phyloP scores from a whole-genome alignment of 2,888 invertebrate species.

The Celastrina argiolus region DNA sequence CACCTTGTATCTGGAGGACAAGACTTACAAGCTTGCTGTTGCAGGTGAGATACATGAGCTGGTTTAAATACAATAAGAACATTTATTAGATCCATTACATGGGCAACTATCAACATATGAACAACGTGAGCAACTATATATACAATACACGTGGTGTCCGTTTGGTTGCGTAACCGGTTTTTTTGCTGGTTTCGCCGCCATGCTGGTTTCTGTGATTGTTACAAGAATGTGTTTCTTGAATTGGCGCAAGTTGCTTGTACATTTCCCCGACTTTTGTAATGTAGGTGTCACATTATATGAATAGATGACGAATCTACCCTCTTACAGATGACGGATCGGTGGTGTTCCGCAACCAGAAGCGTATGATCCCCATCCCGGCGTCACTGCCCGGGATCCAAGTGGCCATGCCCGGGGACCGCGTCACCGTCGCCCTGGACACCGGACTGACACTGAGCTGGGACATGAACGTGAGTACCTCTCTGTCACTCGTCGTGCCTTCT shows the following conservation, averaged over 20 bases:
- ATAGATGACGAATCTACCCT: not conserved
- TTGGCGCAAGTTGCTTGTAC: no score
- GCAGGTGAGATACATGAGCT: conserved; percentile 44
- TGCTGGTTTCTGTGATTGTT: no score
- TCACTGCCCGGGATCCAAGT: conserved; percentile 85
- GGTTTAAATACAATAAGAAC: no score
- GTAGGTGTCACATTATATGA: not conserved
- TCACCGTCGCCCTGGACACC: conserved; percentile 82
- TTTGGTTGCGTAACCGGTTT: no score
- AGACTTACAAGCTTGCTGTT: conserved; percentile 77
- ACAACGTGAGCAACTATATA: no score
- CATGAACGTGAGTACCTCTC: conserved; percentile 70
- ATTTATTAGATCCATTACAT: no score
- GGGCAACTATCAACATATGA: no score
- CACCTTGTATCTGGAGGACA: conserved; percentile 83
- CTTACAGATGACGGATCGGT: conserved; percentile 74
- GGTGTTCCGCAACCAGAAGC: conserved; percentile 71
- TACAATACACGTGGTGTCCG: no score
- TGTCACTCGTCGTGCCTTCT: conserved; percentile 1
- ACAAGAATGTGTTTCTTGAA: not conserved
- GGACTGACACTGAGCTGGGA: conserved; percentile 89
- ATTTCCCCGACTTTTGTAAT: no score
- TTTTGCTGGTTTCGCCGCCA: no score
- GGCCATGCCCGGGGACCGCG: conserved; percentile 83
- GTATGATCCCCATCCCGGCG: conserved; percentile 82